Base-by-base conservation (phyloP, 2,888 invertebrate species). In the Parthenolecanium corni region DNA sequence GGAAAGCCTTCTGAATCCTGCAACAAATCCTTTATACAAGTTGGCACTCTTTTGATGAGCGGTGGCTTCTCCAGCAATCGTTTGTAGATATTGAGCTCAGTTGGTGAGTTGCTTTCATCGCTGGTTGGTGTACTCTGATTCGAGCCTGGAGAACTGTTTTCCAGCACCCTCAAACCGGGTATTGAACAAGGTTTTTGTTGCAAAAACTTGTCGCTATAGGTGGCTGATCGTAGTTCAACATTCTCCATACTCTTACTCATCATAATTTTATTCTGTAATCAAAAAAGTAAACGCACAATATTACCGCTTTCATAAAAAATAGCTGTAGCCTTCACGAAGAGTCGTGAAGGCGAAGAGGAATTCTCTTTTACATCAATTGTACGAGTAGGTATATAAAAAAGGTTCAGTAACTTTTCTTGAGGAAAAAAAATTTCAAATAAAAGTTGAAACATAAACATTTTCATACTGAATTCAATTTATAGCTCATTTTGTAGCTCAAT, bases 31-130 rank as follows among this genome's bases (percentile, higher is more conserved):
- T 40, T 52, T 24, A 42, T 51, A 20, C 36, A 38, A 62, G 51
- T 36, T 51, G 88, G 84, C 67, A 89, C 79, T 58, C 70, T 63
- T 65, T 83, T 83, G 70, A 81, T 80, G 71, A 89, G 78, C 57
- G 88, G 88, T 65, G 89, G 87, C 73, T 89, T 85, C 73, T 89
- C 87, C 66, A 81, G 79, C 72, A 89, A 80, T 70, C 87, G 79
- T 73, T 88, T 83, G 76, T 87, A 89, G 71, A 88, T 86, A 76
- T 86, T 87, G 74, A 89, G 79, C 77, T 89, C 89, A 56, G 88
- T 87, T 52, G 89, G 89, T 11, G 89, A 89, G 75, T 86, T 86
- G 72, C 88, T 87, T 76, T 89, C 89, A 74, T 89, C 89, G 68
- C 88, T 89, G 65, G 69, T 70, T 74, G 70, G 70, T 9, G 70